Base-by-base conservation (phyloP, 37 sponge, comb jelly and placozoan genomes). In the Cladorhizidae sp. region DNA sequence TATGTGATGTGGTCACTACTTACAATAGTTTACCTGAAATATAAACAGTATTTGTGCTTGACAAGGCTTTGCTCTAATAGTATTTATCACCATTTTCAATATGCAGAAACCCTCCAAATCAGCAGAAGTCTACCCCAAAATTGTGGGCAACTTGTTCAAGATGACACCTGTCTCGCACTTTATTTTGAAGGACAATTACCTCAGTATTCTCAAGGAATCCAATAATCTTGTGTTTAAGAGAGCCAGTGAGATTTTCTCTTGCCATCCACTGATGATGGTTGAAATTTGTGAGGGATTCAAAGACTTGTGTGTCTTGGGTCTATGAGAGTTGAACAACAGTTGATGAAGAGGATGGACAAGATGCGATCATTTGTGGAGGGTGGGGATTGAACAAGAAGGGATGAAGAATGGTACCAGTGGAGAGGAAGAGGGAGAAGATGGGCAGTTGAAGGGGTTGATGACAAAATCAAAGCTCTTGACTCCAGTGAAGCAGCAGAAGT, bases 281-380 rank as follows among this genome's bases (percentile, higher is more conserved):
- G 96, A 98, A 36, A 76, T 98, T 3, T 33, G 37, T 36, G 64
- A 74, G 50, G 80, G 37, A 49, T 92, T 84, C 43, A 67, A 92
- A 71, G 98, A 94, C 70, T 55, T 94, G 28, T 84, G 87, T 43
- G 86, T 84, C 31, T 74, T 98, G 57, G 99, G 99, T 2, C 89
- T 82, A 81, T 78, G 81, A 45, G 99, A 98, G 49, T 71, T 98
- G 74, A 74, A 78, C n/a, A n/a, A 31, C 67, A 52, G 49, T 74
- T 96, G 72, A 64, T 92, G 40, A 87, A 77, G 23, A 93, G 96
- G 96, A 41, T 93, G 25, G 76, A 81, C 43, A 90, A 86, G 67
- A 87, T 96, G 93, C 79, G 89, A 23, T 57, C 58, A 58, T 92
- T 96, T 85, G 73, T 96, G 41, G 93, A 95, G 89, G 31, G 95